A percentile compares a stretch with the other conserved stretches of the same genome.
These are phyloP conservation scores for Chaenocephalus aceratus DNA, from an alignment of 2,113 vertebrate genomes.

Conservation along the genomic window DNA sequence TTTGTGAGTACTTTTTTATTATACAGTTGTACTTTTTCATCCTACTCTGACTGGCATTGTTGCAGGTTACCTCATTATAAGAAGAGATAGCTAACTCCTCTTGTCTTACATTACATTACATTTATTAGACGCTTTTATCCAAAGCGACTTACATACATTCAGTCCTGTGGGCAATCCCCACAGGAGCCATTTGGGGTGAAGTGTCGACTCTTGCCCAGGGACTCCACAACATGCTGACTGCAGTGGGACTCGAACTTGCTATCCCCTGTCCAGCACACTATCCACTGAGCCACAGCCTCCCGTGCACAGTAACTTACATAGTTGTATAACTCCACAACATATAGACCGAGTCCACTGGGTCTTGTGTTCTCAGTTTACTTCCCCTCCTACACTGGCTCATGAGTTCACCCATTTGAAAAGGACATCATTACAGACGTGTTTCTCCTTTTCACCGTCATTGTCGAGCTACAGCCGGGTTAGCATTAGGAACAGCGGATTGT, in stretches of 20 bases:
- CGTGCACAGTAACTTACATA: not conserved
- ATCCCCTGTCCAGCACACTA: too few species aligned
- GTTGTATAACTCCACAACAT: not conserved
- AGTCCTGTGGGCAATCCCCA: too few species aligned
- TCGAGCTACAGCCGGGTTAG: not conserved
- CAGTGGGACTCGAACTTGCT: too few species aligned
- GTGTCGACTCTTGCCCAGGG: too few species aligned
- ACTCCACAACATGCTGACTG: too few species aligned
- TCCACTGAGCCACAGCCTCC: too few species aligned
- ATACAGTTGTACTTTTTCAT: not conserved
- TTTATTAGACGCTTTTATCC: too few species aligned
- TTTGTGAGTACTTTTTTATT: not conserved
- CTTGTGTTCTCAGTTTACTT: not conserved
- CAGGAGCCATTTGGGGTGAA: too few species aligned
- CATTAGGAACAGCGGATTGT: not conserved
- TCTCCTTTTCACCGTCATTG: not conserved
- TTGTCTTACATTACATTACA: too few species aligned
- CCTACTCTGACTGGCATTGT: not conserved
- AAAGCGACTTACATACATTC: too few species aligned
- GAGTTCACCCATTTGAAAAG: not conserved
- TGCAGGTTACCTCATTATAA: not conserved
- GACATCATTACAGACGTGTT: not conserved
- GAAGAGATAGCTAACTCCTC: not conserved
- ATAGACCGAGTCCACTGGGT: not conserved
- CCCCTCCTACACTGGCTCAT: not conserved